Base-by-base conservation (phyloP, 2,888 invertebrate genomes). In the Acanthosepion esculentum region DNA sequence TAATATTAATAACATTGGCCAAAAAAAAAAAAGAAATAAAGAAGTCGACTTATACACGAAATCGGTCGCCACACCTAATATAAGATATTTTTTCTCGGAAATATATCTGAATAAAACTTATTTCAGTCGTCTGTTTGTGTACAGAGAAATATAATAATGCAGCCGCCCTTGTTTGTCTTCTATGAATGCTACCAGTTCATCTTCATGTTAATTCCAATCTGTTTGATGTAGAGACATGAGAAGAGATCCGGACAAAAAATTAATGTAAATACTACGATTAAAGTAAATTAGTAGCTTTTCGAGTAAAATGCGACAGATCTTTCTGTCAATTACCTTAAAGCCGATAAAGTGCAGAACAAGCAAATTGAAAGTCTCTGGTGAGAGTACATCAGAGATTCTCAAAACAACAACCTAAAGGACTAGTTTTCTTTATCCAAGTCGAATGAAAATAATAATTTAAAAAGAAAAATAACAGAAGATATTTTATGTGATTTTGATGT, bases 191-290 rank as follows among this genome's bases (percentile, higher is more conserved):
- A 5, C 78, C 8, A 78, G 78, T 78, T 78, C 15, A n/a, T 15
- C n/a, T n/a, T 10, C 0, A 78, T n/a, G 78, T n/a, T 20, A 12
- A 15, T n/a, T 12, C 78, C 12, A 78, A n/a, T 15, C 3, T n/a
- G 78, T 78, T 78, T 78, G 78, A 78, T 78, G n/a, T 12, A n/a
- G n/a, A 78, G 78, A 78, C 78, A 78, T 78, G n/a, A 78, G 78
- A 78, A 78, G n/a, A n/a, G 15, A n/a, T n/a, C 18, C 78, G 15
- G n/a, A 78, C n/a, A 15, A n/a, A 29, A 78, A 78, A 78, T 78
- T 78, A n/a, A 78, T n/a, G n/a, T 78, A 15, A 78, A 10, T n/a
- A 78, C 78, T 78, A n/a, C n/a, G 78, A 78, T 78, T 78, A n/a
- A 78, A 78, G 8, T n/a, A 15, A 78, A 78, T 78, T 78, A 78